A percentile compares a stretch with the other conserved stretches of the same genome.
phyloP scores from a whole-genome alignment of 2,113 vertebrate genomes.

The Kobus ellipsiprymnus region DNA sequence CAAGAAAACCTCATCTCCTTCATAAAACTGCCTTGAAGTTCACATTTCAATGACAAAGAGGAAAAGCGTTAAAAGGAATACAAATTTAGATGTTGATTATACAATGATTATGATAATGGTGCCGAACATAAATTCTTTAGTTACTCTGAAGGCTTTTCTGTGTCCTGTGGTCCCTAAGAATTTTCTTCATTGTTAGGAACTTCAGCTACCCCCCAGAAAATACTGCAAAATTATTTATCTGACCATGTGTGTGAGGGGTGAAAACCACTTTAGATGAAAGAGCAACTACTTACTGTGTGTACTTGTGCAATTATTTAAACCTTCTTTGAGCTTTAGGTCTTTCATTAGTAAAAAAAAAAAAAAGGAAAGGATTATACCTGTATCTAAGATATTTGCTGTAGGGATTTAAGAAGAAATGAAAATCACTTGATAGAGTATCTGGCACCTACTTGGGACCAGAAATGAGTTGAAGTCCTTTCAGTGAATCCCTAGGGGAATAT shows the following conservation, averaged over 20 bases:
- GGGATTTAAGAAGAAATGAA: not conserved
- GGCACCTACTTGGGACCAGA: not conserved
- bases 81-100: not conserved
- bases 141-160: not conserved
- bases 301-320: slow-evolving; percentile 12
- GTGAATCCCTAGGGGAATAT: not conserved
- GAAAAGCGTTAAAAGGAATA: not conserved
- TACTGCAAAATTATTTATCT: not conserved
- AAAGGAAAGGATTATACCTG: not conserved
- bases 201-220: not conserved
- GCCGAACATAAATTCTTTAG: not conserved
- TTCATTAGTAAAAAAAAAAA: not conserved
- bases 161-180: not conserved
- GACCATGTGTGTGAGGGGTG: not conserved
- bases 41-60: not conserved
- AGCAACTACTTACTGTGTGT: not conserved
- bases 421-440: not conserved
- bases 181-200: not conserved
- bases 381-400: not conserved
- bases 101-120: not conserved
- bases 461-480: not conserved
- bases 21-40: not conserved
- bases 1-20: not conserved
- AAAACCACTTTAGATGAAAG: slow-evolving; percentile 13
- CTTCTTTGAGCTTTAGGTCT: slow-evolving; percentile 4